These are phyloP conservation scores for Papilio machaon DNA, from an alignment of 1,140 invertebrate genomes.

Conservation along the genomic window DNA sequence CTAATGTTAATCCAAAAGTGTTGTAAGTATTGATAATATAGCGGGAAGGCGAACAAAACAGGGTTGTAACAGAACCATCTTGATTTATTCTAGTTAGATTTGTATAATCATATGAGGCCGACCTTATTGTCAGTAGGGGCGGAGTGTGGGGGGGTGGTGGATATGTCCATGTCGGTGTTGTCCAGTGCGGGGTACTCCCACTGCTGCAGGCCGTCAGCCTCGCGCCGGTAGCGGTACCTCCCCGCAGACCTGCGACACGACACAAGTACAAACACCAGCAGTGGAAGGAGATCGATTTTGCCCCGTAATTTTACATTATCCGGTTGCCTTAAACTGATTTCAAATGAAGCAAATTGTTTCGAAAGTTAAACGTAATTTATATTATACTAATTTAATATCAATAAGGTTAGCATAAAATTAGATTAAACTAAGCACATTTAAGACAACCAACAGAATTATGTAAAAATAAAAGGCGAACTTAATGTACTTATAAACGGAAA, in stretches of 20 bases:
- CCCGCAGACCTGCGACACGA: constrained; percentile 71
- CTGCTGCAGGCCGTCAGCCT: constrained; percentile 73
- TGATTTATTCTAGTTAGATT: neutral
- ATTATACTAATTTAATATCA: too few relatives aligned
- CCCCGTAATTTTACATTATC: constrained; percentile 40
- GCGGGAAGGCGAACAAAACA: too few relatives aligned
- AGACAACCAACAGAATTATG: constrained; percentile 37
- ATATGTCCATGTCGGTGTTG: constrained; percentile 78
- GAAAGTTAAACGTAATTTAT: neutral
- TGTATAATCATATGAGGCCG: too few relatives aligned
- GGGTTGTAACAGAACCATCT: too few relatives aligned
- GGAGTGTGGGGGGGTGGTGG: constrained; percentile 74
- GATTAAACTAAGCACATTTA: constrained; percentile 26
- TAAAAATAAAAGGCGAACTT: constrained; percentile 46
- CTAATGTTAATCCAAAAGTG: too few relatives aligned
- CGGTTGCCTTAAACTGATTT: constrained; percentile 28
- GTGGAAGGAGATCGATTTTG: neutral
- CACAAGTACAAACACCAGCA: constrained; percentile 48
- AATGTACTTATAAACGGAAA: constrained; percentile 3
- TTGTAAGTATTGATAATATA: too few relatives aligned
- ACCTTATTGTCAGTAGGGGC: constrained; percentile 53
- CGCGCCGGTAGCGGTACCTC: constrained; percentile 77
- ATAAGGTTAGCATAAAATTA: neutral
- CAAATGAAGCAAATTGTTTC: neutral
- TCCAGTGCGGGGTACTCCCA: constrained; percentile 73